A percentile compares a stretch with the other conserved stretches of the same genome.
Conservation (phyloP, 2,113 vertebrate genomes). For the Cheilinus undulatus region DNA sequence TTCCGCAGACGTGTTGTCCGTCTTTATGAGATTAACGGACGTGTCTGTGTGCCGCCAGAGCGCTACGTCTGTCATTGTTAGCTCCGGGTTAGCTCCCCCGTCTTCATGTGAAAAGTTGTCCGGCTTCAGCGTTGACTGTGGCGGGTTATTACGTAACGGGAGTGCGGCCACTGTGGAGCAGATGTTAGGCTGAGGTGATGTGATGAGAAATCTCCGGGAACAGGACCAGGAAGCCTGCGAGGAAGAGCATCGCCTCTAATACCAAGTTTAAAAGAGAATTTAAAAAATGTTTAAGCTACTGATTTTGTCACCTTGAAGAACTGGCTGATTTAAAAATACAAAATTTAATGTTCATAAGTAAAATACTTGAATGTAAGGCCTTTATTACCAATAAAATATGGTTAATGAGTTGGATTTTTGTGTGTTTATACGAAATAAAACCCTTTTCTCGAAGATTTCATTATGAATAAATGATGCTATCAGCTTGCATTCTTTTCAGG, state of each 20-base stretch:
- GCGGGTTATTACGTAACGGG: slow-evolving; percentile 68
- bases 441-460: too few species aligned
- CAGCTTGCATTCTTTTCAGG: too few species aligned
- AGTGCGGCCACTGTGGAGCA: slow-evolving; percentile 55
- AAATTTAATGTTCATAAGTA: too few species aligned
- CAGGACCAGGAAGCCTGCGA: slow-evolving; percentile 15
- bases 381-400: too few species aligned
- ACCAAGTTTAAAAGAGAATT: not conserved
- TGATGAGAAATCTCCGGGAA: slow-evolving; percentile 32
- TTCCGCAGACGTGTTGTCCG: not conserved
- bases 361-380: too few species aligned
- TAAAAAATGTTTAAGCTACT: not conserved
- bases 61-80: not conserved
- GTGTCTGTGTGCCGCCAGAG: not conserved
- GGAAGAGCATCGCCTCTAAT: slow-evolving; percentile 16
- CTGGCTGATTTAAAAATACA: too few species aligned
- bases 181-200: slow-evolving; percentile 48
- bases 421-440: too few species aligned
- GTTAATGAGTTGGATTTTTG: too few species aligned
- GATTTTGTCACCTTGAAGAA: too few species aligned
- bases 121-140: slow-evolving; percentile 24
- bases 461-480: too few species aligned
- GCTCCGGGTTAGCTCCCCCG: not conserved
- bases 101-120: slow-evolving; percentile 61
- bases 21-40: too few species aligned